Base-by-base conservation (phyloP, 2,888 invertebrate genomes). In the Prosapia bicincta region DNA sequence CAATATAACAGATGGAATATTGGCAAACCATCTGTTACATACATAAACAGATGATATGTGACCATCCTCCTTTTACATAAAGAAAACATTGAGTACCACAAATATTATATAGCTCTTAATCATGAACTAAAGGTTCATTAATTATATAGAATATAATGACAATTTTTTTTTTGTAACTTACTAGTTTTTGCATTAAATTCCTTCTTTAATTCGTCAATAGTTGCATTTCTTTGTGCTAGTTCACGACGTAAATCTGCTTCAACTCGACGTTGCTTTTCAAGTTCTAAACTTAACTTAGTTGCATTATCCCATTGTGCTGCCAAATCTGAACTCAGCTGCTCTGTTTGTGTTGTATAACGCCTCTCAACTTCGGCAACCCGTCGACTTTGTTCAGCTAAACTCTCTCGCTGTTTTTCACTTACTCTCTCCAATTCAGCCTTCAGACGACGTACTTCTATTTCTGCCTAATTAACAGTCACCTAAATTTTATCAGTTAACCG, bases 241-340 rank as follows among this genome's bases (percentile, higher is more conserved):
- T 95, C 94, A n/a, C 94, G 87, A 79, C 92, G 90, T 66, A 93
- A 83, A 79, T 95, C 94, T 1, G 89, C 87, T 81, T 94, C 93
- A 79, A 93, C 90, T 10, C 95, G 89, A 76, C 92, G 89, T 81
- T 93, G 93, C 28, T 93, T 91, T 78, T 95, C 95, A 79, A 94
- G 82, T 76, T 95, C 95, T 82, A 95, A 82, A 85, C 89, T 92
- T 26, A 93, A 83, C 82, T 93, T 93, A 69, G 92, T 90, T 0
- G 92, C 91, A 65, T 91, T 89, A 82, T 95, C 95, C 88, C 94
- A 93, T 83, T 95, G 94, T 0, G 90, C 90, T 0, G 92, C 92
- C 26, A 94, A 86, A 81, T 95, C 95, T 6, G 91, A 90, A 25
- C 92, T 92, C 67, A 95, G 85, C 80, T 94, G 93, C 82, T 95